These are phyloP conservation scores for Resseliella maxima DNA, from an alignment of 2,888 invertebrate genomes.

Conservation along the genomic window DNA sequence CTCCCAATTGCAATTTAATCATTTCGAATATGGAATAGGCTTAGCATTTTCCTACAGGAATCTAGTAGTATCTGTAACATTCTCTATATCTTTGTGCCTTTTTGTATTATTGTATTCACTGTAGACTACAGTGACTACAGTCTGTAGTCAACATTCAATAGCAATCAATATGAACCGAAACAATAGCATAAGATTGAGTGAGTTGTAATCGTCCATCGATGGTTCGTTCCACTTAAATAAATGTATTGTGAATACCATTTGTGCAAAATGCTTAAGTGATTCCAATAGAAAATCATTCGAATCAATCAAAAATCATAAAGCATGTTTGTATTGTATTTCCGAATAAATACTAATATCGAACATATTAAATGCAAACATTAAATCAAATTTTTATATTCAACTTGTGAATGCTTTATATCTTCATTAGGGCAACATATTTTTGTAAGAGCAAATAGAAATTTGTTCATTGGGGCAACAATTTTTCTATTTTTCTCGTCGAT, in stretches of 20 bases:
- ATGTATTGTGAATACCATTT: background rate
- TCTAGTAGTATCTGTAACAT: too few species aligned
- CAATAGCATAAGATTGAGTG: background rate
- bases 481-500: too few species aligned
- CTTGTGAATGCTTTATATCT: too few species aligned
- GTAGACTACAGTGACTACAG: too few species aligned
- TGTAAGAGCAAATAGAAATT: too few species aligned
- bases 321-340: background rate
- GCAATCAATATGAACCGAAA: background rate
- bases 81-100: too few species aligned
- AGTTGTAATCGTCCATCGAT: background rate
- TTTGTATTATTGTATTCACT: background rate
- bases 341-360: too few species aligned
- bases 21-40: background rate
- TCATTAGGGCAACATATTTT: too few species aligned
- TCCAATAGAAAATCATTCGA: background rate
- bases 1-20: background rate
- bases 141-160: background rate
- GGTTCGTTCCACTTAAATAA: background rate
- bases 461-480: too few species aligned
- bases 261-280: background rate
- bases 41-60: background rate
- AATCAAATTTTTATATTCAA: too few species aligned
- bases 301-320: conserved; percentile 1
- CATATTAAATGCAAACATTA: background rate